These are phyloP conservation scores for Brachyalestes nurse DNA, from an alignment of 2,797 vertebrate genomes.

Conservation along the genomic window DNA sequence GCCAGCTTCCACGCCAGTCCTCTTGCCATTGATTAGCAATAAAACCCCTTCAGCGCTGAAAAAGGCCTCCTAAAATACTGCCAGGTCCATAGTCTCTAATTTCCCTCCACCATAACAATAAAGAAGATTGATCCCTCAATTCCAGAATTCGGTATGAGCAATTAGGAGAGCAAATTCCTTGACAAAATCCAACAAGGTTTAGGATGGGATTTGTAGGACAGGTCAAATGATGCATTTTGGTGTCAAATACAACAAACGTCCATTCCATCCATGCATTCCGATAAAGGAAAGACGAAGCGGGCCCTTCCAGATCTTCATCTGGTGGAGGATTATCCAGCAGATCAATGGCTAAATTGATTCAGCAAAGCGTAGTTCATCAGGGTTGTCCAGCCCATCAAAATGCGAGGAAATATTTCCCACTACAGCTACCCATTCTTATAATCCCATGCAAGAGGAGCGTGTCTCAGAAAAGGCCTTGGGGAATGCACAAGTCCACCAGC, in stretches of 20 bases:
- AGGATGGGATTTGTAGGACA: background rate
- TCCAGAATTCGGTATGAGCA: constrained; percentile 65
- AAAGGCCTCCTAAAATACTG: constrained; percentile 65
- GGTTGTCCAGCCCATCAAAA: constrained; percentile 63
- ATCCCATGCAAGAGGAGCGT: constrained; percentile 56
- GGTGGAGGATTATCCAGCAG: constrained; percentile 81
- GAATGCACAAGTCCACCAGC: constrained; percentile 5
- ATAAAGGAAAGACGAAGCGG: background rate
- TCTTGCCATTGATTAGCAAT: constrained; percentile 70
- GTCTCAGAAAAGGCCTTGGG: constrained; percentile 1
- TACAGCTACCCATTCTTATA: constrained; percentile 59
- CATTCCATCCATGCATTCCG: background rate
- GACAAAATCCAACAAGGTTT: background rate
- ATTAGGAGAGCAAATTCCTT: constrained; percentile 70
- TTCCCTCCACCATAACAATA: constrained; percentile 70
- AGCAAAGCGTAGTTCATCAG: constrained; percentile 77
- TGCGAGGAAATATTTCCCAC: constrained; percentile 71
- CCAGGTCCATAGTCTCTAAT: constrained; percentile 67
- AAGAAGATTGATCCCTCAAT: constrained; percentile 72
- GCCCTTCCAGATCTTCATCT: constrained; percentile 64
- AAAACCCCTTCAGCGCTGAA: constrained; percentile 60
- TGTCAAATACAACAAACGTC: background rate
- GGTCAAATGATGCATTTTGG: background rate
- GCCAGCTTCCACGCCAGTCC: constrained; percentile 58
- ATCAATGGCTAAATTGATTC: constrained; percentile 83